Base-by-base conservation (phyloP, 2,113 vertebrate genomes). In the Brachionichthys hirsutus region DNA sequence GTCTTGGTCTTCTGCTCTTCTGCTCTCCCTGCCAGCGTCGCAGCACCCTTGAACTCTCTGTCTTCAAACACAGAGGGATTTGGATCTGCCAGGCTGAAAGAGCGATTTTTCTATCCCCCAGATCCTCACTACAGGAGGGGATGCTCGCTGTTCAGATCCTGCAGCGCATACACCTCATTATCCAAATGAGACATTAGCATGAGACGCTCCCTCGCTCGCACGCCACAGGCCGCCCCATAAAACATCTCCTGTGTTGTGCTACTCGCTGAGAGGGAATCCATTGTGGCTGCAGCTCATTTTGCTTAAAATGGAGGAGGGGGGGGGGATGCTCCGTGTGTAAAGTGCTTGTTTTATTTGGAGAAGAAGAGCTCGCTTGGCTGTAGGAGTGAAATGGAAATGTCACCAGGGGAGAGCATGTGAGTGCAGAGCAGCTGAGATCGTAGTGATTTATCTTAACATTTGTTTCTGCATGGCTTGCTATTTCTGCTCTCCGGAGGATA, bases 171-270 rank as follows among this genome's bases (percentile, higher is more conserved):
- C 77, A 75, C 73, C 84, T 90, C 87, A 89, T 89, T 90, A 91
- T 90, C 84, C 84, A 86, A 82, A 89, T 85, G 79, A 89, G 84
- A 84, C 80, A 83, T 90, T 90, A 88, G 78, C 79, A 82, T 73
- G 72, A 52, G 67, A 54, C 36, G 42, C 71, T 73, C 45, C 62
- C 54, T 64, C 17, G 35, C 70, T 60, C 24, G 16, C 74, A 47
- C 79, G 57, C 82, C 55, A n/a, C 50, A 67, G 75, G 80, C 70
- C 13, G 2, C 46, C 57, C 69, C 63, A 65, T 73, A 76, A 83
- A 79, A 70, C 70, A 69, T 69, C 46, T n/a, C 51, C 61, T 68
- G 64, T 36, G 72, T 45, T 42, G 44, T 19, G 41, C 36, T 47
- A 53, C 36, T 10, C 36, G 12, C 36, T 62, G 75, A 73, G 73